Percentiles rank a stretch among this genome's conserved stretches.
Conservation (phyloP, 2,888 invertebrate genomes). For the Cryptus armator region DNA sequence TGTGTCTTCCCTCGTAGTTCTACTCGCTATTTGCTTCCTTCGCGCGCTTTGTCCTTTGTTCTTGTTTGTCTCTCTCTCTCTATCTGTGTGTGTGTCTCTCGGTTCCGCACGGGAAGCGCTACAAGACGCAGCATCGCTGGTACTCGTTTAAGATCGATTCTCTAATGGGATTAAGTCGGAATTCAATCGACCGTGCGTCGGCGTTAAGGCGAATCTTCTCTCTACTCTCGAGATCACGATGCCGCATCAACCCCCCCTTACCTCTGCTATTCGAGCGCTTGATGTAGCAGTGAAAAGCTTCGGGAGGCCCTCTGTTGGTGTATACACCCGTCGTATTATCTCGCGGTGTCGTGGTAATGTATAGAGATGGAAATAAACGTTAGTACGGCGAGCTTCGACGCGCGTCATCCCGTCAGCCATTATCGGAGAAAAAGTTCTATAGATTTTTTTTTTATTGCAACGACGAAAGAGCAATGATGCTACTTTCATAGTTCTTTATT, state of each 20-base stretch:
- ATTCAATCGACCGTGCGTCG: slow-evolving; percentile 67
- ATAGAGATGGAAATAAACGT: slow-evolving; percentile 28
- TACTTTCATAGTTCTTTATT: too few species aligned
- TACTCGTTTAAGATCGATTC: slow-evolving; percentile 67
- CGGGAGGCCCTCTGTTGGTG: slow-evolving; percentile 4
- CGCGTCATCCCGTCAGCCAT: slow-evolving; percentile 42
- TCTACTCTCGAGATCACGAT: slow-evolving; percentile 23
- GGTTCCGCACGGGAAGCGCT: neutral
- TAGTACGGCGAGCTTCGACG: slow-evolving; percentile 52
- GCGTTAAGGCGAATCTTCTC: slow-evolving; percentile 53
- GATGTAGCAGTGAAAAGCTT: slow-evolving; percentile 47
- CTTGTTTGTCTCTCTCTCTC: slow-evolving; percentile 14
- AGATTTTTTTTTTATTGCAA: neutral
- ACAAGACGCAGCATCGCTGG: slow-evolving; percentile 24
- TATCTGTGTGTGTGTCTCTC: neutral
- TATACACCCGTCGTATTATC: slow-evolving; percentile 52
- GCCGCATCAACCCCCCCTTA: slow-evolving; percentile 13
- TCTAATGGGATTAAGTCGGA: slow-evolving; percentile 69
- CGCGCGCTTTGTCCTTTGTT: slow-evolving; percentile 4
- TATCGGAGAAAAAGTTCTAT: neutral
- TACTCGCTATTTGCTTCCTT: slow-evolving; percentile 24
- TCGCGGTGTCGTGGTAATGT: slow-evolving; percentile 27
- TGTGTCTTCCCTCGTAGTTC: slow-evolving; percentile 38
- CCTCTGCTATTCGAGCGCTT: neutral
- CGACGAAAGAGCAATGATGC: too few species aligned